These are phyloP conservation scores for Ditylenchus weischeri DNA, from an alignment of 2,888 invertebrate species.

Conservation along the genomic window DNA sequence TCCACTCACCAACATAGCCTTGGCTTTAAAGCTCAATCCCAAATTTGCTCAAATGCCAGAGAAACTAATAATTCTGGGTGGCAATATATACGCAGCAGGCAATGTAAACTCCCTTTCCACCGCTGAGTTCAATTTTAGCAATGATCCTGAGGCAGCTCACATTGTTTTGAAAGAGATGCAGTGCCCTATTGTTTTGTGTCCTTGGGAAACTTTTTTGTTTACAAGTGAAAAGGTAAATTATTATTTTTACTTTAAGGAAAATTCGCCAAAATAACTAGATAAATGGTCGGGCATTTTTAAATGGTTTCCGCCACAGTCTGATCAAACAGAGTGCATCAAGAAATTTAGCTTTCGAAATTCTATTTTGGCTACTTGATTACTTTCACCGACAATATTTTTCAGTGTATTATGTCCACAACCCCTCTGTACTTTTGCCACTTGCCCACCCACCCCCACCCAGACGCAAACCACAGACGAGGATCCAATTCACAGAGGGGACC, in stretches of 20 bases:
- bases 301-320: too few relatives aligned
- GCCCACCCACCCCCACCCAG: too few relatives aligned
- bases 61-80: conserved; percentile 52
- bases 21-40: conserved; percentile 61
- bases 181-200: conserved; percentile 67
- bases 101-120: conserved; percentile 59
- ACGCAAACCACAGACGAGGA: too few relatives aligned
- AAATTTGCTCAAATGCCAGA: conserved; percentile 51
- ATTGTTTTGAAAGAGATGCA: conserved; percentile 69
- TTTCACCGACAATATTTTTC: too few relatives aligned
- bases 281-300: conserved; percentile 1
- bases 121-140: conserved; percentile 76
- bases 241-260: too few relatives aligned
- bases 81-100: conserved; percentile 57
- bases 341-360: too few relatives aligned
- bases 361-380: too few relatives aligned
- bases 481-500: too few relatives aligned
- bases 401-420: too few relatives aligned
- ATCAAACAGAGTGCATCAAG: too few relatives aligned
- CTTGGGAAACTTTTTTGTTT: conserved; percentile 67
- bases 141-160: conserved; percentile 75
- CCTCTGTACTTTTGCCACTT: too few relatives aligned
- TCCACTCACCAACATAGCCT: conserved; percentile 62
- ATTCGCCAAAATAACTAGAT: too few relatives aligned
- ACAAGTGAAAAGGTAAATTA: conserved; percentile 12